A percentile compares a stretch with the other conserved stretches of the same genome.
Evolutionary conservation across 2,888 invertebrate species (phyloP).

Genomic region (Oligia strigilis): DNA sequence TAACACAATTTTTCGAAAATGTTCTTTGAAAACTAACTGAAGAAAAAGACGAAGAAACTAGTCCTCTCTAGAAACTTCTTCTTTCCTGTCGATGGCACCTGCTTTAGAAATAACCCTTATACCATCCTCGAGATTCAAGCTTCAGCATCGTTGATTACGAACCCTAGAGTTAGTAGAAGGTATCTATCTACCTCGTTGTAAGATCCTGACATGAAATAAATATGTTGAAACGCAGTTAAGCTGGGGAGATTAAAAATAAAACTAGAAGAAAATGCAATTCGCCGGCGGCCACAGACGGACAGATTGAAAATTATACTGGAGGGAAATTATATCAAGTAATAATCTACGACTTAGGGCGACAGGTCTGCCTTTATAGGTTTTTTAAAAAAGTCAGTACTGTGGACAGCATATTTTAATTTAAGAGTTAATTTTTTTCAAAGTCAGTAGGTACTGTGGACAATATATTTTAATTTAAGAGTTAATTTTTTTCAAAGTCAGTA

Average conservation of each 20-base stretch:
- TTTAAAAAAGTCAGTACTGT: not conserved
- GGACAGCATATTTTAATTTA: not conserved
- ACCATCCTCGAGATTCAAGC: not conserved
- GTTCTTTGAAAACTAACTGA: too few relatives aligned
- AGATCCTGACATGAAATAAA: slow-evolving; percentile 50
- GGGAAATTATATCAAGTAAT: slow-evolving; percentile 65
- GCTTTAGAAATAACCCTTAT: too few relatives aligned
- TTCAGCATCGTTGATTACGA: not conserved
- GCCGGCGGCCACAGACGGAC: slow-evolving; percentile 81
- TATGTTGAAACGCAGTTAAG: slow-evolving; percentile 67
- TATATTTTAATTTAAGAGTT: not conserved
- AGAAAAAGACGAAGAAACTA: not conserved
- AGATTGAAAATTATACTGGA: slow-evolving; percentile 77
- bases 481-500: too few relatives aligned
- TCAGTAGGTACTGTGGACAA: too few relatives aligned
- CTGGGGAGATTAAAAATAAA: slow-evolving; percentile 79
- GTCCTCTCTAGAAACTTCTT: too few relatives aligned
- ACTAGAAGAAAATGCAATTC: slow-evolving; percentile 77
- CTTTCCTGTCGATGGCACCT: not conserved
- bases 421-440: too few relatives aligned
- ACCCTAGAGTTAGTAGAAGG: too few relatives aligned
- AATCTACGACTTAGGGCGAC: slow-evolving; percentile 25
- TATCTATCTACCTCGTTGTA: slow-evolving; percentile 8
- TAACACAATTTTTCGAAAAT: too few relatives aligned
- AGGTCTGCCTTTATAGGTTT: slow-evolving; percentile 5